Evolutionary conservation across 2,888 invertebrate species (phyloP).

Genomic region (Phorcus lineatus): DNA sequence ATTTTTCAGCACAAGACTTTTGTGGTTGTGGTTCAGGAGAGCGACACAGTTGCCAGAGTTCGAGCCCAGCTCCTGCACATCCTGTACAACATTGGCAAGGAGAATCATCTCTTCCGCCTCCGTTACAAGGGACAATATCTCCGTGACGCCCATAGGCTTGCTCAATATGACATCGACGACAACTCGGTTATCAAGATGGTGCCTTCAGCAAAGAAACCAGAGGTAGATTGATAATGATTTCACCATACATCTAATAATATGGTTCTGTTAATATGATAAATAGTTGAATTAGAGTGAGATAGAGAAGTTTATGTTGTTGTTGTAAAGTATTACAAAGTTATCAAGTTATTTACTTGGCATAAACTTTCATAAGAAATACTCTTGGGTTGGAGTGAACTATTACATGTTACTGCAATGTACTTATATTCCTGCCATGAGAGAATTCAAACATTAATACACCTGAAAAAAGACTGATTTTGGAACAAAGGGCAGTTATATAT

Average conservation of each 20-base stretch:
- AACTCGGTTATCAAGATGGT: constrained; percentile 71
- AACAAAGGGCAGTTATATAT: no score
- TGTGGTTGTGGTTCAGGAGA: constrained; percentile 61
- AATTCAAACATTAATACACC: no score
- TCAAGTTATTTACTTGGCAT: not conserved
- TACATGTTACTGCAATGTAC: no score
- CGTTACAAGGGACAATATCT: constrained; percentile 70
- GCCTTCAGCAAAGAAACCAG: constrained; percentile 54
- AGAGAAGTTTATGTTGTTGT: no score
- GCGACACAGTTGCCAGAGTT: constrained; percentile 67
- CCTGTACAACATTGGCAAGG: constrained; percentile 68
- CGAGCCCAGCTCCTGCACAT: constrained; percentile 71
- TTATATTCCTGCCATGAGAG: no score
- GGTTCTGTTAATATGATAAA: not conserved
- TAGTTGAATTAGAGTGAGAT: no score
- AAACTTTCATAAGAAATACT: not conserved
- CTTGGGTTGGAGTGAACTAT: no score
- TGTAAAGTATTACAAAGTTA: no score
- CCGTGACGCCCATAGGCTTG: constrained; percentile 66
- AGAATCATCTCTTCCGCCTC: constrained; percentile 70
- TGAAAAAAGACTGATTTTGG: no score
- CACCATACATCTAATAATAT: no score
- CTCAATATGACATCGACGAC: constrained; percentile 67
- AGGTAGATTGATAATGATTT: not conserved
- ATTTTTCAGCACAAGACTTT: constrained; percentile 69